These are phyloP conservation scores for Fistularia tabacaria DNA, from an alignment of 2,797 vertebrate species.

Conservation along the genomic window DNA sequence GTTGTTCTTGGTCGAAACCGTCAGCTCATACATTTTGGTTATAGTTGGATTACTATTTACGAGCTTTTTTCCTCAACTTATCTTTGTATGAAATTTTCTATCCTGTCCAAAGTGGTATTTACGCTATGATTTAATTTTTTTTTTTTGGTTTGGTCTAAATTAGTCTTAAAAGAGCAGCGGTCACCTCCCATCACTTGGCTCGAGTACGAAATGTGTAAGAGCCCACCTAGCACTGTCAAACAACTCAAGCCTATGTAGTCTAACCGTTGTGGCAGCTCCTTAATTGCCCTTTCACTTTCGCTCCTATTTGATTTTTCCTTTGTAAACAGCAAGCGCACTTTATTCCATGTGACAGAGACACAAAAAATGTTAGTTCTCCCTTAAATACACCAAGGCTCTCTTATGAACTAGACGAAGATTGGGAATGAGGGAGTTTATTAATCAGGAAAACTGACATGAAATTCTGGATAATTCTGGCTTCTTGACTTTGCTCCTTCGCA, in stretches of 20 bases:
- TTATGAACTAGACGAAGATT: constrained; percentile 29
- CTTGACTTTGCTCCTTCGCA: too few species aligned
- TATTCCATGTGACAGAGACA: constrained; percentile 56
- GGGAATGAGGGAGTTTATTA: neutral
- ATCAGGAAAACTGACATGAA: too few species aligned
- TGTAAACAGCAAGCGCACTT: constrained; percentile 73
- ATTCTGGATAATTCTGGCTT: too few species aligned
- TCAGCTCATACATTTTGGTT: neutral
- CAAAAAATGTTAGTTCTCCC: constrained; percentile 68
- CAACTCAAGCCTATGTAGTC: constrained; percentile 40
- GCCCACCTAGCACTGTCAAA: constrained; percentile 35
- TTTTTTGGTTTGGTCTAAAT: constrained; percentile 16
- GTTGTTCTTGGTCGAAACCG: neutral
- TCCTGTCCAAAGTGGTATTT: constrained; percentile 8
- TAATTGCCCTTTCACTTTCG: constrained; percentile 51
- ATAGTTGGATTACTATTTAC: neutral
- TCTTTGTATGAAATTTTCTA: constrained; percentile 14
- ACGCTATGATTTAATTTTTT: neutral
- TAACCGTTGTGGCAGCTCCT: constrained; percentile 44
- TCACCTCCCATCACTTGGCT: constrained; percentile 14
- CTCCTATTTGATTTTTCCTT: constrained; percentile 62
- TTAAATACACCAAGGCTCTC: constrained; percentile 68
- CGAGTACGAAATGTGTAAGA: constrained; percentile 38
- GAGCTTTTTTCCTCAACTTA: too few species aligned
- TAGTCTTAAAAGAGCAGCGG: constrained; percentile 1